Percentiles rank a stretch among this genome's conserved stretches.
These are phyloP conservation scores for Chondrosia reniformis DNA, from an alignment of 37 sponge, comb jelly and placozoan species.

Conservation along the genomic window DNA sequence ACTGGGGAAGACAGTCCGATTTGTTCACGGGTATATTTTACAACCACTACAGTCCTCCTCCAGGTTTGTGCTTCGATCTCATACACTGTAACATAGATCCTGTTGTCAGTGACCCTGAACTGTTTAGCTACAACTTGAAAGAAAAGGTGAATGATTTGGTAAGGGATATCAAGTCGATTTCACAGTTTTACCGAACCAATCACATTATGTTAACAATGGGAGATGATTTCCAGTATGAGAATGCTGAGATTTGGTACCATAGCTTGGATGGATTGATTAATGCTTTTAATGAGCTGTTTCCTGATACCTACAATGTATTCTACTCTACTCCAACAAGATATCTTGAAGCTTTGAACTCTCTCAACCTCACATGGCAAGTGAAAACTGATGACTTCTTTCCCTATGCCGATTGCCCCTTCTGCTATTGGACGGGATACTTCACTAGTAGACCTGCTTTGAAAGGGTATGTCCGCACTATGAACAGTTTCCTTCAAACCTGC, in stretches of 20 bases:
- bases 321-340: conserved; percentile 94
- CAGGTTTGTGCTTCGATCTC: conserved; percentile 86
- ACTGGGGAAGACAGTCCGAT: conserved; percentile 45
- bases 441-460: conserved; percentile 93
- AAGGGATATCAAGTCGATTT: conserved; percentile 1
- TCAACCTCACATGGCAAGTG: conserved; percentile 47
- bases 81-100: conserved; percentile 38
- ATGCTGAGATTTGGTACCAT: conserved; percentile 74
- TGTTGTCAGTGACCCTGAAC: conserved; percentile 70
- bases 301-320: conserved; percentile 56
- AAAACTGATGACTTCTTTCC: conserved; percentile 98
- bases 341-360: conserved; percentile 53
- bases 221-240: conserved; percentile 82
- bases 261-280: conserved; percentile 93
- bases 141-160: conserved; percentile 55
- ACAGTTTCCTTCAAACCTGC: conserved; percentile 86
- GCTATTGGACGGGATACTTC: conserved; percentile 97
- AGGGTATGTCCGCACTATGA: conserved; percentile 77
- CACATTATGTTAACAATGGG: conserved; percentile 98
- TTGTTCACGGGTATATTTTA: conserved; percentile 88
- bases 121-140: conserved; percentile 75
- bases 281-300: conserved; percentile 43
- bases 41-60: conserved; percentile 52
- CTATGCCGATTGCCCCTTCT: conserved; percentile 69
- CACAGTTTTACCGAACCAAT: conserved; percentile 49